Evolutionary conservation across 2,113 vertebrate genomes (phyloP).

Genomic region (Probosciger aterrimus): DNA sequence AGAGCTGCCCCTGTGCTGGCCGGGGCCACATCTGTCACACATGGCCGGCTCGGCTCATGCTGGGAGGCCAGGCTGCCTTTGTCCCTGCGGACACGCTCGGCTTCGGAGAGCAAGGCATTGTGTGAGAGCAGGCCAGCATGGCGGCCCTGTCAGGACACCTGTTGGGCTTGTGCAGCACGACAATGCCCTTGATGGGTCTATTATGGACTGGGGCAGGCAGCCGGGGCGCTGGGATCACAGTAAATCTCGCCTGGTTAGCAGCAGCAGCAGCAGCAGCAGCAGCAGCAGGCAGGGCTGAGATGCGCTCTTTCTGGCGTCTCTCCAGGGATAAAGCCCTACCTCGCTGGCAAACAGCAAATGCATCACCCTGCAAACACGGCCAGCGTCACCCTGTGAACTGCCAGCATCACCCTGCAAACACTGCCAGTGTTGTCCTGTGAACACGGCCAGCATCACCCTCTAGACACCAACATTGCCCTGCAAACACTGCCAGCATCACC

Average conservation of each 20-base stretch:
- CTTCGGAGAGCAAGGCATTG: not conserved
- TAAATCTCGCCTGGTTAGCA: not conserved
- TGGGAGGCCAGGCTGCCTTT: not conserved
- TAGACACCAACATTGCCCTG: not conserved
- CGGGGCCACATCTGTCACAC: not conserved
- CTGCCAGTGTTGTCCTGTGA: not conserved
- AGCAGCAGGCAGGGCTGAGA: not conserved
- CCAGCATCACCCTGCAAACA: not conserved
- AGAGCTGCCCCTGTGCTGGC: not conserved
- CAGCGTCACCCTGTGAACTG: not conserved
- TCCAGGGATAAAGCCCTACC: not conserved
- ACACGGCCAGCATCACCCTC: accelerated
- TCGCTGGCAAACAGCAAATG: not conserved
- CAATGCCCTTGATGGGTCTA: conserved; percentile 15
- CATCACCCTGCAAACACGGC: not conserved
- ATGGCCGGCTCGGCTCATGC: not conserved
- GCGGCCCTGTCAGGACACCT: not conserved
- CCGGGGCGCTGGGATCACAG: not conserved
- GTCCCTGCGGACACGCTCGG: not conserved
- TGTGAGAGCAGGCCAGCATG: accelerated
- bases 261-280: not conserved
- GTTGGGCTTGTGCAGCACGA: not conserved
- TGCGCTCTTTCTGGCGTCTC: accelerated
- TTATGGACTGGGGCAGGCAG: not conserved
- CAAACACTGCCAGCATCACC: not conserved